Conservation (phyloP, 1,140 invertebrate species). For the Formica selysi region DNA sequence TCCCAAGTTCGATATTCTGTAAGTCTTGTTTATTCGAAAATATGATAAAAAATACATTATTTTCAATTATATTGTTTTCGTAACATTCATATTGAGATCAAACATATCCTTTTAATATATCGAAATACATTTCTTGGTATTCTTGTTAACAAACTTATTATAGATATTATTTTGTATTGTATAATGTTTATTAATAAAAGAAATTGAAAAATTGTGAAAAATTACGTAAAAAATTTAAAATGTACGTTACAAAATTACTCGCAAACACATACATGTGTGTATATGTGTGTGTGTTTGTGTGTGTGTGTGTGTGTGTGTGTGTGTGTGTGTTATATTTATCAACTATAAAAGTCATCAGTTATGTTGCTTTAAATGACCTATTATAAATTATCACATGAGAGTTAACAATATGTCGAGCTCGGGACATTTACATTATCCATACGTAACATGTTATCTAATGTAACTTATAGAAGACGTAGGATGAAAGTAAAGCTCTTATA, state of each 20-base stretch:
- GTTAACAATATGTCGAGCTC: conserved; percentile 43
- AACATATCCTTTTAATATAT: not conserved
- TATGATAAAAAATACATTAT: not conserved
- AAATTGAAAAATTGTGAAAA: no score
- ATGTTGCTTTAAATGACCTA: conserved; percentile 41
- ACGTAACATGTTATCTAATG: conserved; percentile 42
- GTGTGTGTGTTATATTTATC: not conserved
- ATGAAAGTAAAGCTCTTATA: conserved; percentile 43
- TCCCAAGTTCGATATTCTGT: not conserved
- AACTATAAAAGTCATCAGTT: conserved; percentile 46
- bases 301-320: no score
- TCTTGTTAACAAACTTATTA: conserved; percentile 10
- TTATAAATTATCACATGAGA: conserved; percentile 32
- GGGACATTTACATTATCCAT: conserved; percentile 48
- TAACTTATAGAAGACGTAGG: conserved; percentile 44
- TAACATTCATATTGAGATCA: not conserved
- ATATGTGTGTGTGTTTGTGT: no score
- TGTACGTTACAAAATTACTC: not conserved
- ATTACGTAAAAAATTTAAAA: conserved; percentile 1
- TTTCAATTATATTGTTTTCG: not conserved
- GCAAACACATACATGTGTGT: not conserved
- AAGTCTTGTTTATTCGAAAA: not conserved
- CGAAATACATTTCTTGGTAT: not conserved
- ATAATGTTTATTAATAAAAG: not conserved
- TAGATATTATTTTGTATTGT: not conserved